Conservation (phyloP, 2,888 invertebrate genomes). For the Pandemis heparana region DNA sequence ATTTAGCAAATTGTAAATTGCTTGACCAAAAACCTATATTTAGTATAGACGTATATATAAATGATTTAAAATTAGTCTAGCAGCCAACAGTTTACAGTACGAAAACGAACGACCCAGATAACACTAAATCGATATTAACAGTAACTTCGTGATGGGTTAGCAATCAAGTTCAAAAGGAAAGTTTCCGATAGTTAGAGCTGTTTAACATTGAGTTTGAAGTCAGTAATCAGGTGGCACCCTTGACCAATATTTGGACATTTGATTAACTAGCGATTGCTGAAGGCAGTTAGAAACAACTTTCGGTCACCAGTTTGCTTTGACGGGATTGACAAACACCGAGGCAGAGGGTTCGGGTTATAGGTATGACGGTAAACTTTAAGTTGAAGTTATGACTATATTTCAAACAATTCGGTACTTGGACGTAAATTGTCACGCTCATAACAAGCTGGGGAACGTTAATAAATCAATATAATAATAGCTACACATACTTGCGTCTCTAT, state of each 20-base stretch:
- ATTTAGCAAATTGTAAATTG: background rate
- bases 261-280: conserved; percentile 51
- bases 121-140: conserved; percentile 7
- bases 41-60: background rate
- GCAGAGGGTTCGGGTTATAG: background rate
- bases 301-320: conserved; percentile 55
- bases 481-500: background rate
- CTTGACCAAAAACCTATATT: background rate
- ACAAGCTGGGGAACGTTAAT: background rate
- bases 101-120: background rate
- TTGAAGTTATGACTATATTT: background rate
- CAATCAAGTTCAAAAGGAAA: conserved; percentile 32
- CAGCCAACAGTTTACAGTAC: background rate
- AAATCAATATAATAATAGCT: background rate
- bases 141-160: conserved; percentile 10
- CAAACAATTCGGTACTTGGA: background rate
- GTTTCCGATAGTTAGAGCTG: conserved; percentile 42
- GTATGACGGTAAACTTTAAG: background rate
- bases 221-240: conserved; percentile 41
- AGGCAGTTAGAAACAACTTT: conserved; percentile 56
- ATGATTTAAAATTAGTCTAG: background rate
- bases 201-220: conserved; percentile 37
- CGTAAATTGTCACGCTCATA: background rate
- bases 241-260: conserved; percentile 52
- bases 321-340: conserved; percentile 53